Evolutionary conservation across 2,113 vertebrate species (phyloP), one percentile per base, ranked within the genome.

Genomic region (Apus apus): DNA sequence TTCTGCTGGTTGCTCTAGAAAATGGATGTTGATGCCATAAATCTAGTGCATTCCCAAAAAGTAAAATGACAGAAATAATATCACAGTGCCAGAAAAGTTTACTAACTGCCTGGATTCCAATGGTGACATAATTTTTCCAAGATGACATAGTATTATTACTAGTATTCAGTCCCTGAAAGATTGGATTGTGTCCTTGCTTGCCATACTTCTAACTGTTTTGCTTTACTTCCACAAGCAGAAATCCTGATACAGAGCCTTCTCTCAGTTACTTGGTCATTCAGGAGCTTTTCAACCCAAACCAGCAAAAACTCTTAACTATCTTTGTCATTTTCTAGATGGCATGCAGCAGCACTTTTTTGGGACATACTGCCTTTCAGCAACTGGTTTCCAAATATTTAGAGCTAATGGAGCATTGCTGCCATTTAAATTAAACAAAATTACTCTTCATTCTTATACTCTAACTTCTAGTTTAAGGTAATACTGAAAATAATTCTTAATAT

Each of bases 1-100:
- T 90, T 90, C 43, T 56, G 46, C 29, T 89, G 81, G 64, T n/a
- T 79, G 70, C 76, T 85, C 78, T 79, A 75, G 77, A 89, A 94
- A 94, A 94, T 78, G 46, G 46, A 91, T 43, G 16, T 27, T 87
- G 73, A 76, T 0, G 0, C 75, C 40, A 91, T 68, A 93, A 83
- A 89, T 94, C 29, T 72, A 79, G 34, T 46, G 74, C 40, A 21
- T 87, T 94, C 66, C 22, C 93, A 71, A 94, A 67, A 80, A 82
- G 62, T 72, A 82, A 75, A 58, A 13, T 36, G 68, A 72, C 81
- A 67, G 58, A 77, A 95, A 91, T 78, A 62, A 73, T 66, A 87
- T 60, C 14, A 62, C 54, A 87, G 30, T 81, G 85, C 87, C 92
- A 95, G 58, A 94, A 91, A 91, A 95, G 74, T 78, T 91, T 70